These are phyloP conservation scores for Corydoras maculifer DNA, from an alignment of 2,113 vertebrate species.

Conservation along the genomic window DNA sequence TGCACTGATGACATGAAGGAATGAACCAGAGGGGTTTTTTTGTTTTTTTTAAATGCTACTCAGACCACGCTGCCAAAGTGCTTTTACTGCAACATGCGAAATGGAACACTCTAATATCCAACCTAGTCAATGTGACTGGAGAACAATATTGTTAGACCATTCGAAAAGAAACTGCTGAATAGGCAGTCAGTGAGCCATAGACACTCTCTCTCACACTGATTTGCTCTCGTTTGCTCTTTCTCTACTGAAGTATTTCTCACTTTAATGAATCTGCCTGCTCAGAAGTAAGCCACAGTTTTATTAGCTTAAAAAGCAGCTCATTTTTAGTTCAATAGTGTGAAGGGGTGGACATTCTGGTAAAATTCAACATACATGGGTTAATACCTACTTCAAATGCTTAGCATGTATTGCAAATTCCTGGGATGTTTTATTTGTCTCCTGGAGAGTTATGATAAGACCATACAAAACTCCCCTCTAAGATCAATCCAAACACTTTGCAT, in stretches of 20 bases:
- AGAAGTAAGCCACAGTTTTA: slow-evolving; percentile 24
- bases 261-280: slow-evolving; percentile 27
- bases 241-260: slow-evolving; percentile 41
- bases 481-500: slow-evolving; percentile 51
- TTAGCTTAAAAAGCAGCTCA: slow-evolving; percentile 28
- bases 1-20: slow-evolving; percentile 49
- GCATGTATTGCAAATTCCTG: slow-evolving; percentile 44
- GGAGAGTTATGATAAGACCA: slow-evolving; percentile 44
- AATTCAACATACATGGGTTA: slow-evolving; percentile 17
- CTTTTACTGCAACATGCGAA: slow-evolving; percentile 43
- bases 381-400: slow-evolving; percentile 34
- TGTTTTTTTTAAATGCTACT: slow-evolving; percentile 21
- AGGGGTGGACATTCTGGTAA: slow-evolving; percentile 3
- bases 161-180: slow-evolving; percentile 45
- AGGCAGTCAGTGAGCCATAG: slow-evolving; percentile 42
- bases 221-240: slow-evolving; percentile 6
- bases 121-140: slow-evolving; percentile 45
- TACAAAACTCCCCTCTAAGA: slow-evolving; percentile 28
- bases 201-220: slow-evolving; percentile 16
- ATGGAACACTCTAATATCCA: slow-evolving; percentile 50
- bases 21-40: slow-evolving; percentile 32
- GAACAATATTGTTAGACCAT: slow-evolving; percentile 46
- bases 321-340: slow-evolving; percentile 22
- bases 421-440: slow-evolving; percentile 52
- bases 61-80: slow-evolving; percentile 47